Percentiles rank a stretch among this genome's conserved stretches.
Conservation (phyloP, 2,888 invertebrate species). For the Pollenia labialis region DNA sequence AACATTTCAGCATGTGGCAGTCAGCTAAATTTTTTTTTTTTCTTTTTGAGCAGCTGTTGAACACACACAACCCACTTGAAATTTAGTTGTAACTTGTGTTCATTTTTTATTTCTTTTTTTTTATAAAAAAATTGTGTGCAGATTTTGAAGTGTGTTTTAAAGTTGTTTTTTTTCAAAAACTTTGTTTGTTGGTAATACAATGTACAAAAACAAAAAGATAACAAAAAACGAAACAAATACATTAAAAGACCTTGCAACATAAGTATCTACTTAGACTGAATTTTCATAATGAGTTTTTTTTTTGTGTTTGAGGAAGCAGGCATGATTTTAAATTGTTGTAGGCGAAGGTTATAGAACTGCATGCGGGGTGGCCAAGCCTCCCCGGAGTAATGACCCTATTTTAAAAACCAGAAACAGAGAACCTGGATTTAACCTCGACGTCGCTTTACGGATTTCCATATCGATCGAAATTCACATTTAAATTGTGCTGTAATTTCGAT, state of each 20-base stretch:
- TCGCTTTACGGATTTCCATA: no score
- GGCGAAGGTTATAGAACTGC: no score
- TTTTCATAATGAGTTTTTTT: no score
- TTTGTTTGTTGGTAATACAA: slow-evolving; percentile 1
- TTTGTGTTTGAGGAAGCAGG: no score
- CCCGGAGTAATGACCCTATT: no score
- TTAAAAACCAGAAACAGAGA: no score
- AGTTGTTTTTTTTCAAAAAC: background rate
- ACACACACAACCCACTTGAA: slow-evolving; percentile 19
- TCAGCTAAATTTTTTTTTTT: background rate
- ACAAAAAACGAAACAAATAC: background rate
- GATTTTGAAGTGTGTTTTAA: slow-evolving; percentile 12
- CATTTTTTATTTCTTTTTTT: slow-evolving; percentile 17
- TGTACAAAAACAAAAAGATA: slow-evolving; percentile 7
- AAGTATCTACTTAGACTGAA: no score
- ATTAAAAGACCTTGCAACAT: slow-evolving; percentile 13
- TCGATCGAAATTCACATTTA: no score
- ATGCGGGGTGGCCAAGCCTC: no score
- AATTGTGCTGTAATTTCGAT: no score
- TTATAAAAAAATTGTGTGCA: slow-evolving; percentile 9
- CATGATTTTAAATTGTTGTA: no score
- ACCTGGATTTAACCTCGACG: no score
- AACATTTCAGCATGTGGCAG: background rate
- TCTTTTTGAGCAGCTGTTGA: slow-evolving; percentile 21
- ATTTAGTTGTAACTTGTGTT: slow-evolving; percentile 22